Evolutionary conservation across 2,888 invertebrate genomes (phyloP), one percentile per base, ranked within the genome.

Genomic region (Pinctada fucata): DNA sequence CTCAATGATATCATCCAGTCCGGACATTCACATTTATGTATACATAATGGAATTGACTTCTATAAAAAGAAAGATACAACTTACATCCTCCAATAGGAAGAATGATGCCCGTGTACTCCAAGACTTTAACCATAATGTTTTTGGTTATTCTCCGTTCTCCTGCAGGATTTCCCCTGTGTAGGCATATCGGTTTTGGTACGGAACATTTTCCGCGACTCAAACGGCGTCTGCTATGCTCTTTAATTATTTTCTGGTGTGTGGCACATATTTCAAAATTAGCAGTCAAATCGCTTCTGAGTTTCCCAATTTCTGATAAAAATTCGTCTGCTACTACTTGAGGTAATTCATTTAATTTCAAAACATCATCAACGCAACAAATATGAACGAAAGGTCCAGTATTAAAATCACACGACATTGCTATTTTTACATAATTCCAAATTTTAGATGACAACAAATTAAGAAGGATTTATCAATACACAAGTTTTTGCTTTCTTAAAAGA

Each of bases 111-210:
- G 69, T 69, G 10, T 45, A 45, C 13, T 10, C 47, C 10, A 47
- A 49, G 10, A 69, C 48, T 48, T 69, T 69, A 5, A 10, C 5
- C 49, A 69, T 47, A 69, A 48, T 8, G 8, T 71, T 51, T 6
- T 51, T 49, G 6, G 51, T 71, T n/a, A 71, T 51, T 71, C 31
- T 71, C 31, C 71, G 49, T n/a, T 71, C 51, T 71, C 71, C 71
- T 47, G 10, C 48, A 2, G 69, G 47, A 47, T 47, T 6, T 6
- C 69, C 52, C n/a, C 50, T 71, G 71, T 71, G 71, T 51, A 50
- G 8, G 13, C 51, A 4, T 16, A 71, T 71, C 3, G 52, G 50
- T 16, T 8, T 2, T n/a, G 52, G 50, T n/a, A 52, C n/a, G 5
- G 50, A 3, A 51, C 71, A 2, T 6, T 16, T 71, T 50, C 52